Percentiles rank a stretch among this genome's conserved stretches.
phyloP scores from a whole-genome alignment of 2,113 vertebrate species.

The Oreochromis spilurus region DNA sequence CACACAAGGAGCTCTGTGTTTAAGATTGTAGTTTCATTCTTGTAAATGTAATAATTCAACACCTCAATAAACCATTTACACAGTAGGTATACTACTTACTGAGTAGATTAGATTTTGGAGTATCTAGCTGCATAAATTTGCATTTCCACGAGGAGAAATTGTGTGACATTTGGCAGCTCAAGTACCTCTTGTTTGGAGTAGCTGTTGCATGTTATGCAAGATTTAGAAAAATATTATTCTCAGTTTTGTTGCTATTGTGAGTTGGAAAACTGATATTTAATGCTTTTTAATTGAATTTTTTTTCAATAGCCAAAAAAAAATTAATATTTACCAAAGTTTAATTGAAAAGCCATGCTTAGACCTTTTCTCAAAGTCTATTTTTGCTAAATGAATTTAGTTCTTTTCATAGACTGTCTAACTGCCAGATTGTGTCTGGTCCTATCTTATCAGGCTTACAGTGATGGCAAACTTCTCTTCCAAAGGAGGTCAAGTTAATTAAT shows the following conservation, averaged over 20 bases:
- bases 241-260: neutral
- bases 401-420: neutral
- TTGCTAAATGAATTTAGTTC: neutral
- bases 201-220: constrained; percentile 16
- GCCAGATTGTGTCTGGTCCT: neutral
- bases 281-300: neutral
- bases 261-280: neutral
- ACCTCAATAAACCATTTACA: neutral
- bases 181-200: constrained; percentile 57
- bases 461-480: neutral
- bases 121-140: constrained; percentile 43
- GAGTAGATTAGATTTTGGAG: constrained; percentile 46
- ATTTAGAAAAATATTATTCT: neutral
- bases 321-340: neutral
- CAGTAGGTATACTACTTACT: constrained; percentile 26
- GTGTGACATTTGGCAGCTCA: constrained; percentile 52
- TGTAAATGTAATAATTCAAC: constrained; percentile 20
- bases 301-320: neutral
- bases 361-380: neutral
- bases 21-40: neutral
- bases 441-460: neutral
- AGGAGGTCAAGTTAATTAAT: neutral
- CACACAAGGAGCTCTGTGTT: neutral
- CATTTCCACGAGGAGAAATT: constrained; percentile 34
- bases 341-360: neutral